Percentiles rank a stretch among this genome's conserved stretches.
phyloP scores from a whole-genome alignment of 2,888 invertebrate genomes.

The Erebia ligea region DNA sequence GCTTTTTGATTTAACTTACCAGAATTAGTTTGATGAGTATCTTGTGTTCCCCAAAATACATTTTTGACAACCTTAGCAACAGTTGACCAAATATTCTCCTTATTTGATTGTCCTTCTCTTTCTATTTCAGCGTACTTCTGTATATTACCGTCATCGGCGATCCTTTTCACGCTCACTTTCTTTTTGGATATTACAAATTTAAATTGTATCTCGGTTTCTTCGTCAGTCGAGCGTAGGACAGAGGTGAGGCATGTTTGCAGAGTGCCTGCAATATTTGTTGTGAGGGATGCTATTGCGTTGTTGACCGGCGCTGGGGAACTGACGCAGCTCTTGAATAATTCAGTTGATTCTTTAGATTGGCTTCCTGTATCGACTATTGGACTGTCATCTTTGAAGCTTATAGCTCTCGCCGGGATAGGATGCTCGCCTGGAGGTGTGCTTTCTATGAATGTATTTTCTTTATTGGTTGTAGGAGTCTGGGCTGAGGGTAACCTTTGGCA shows the following conservation, averaged over 20 bases:
- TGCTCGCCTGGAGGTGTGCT: slow-evolving; percentile 68
- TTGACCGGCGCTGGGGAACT: slow-evolving; percentile 57
- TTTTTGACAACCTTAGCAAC: slow-evolving; percentile 72
- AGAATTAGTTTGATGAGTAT: neutral
- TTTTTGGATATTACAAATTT: slow-evolving; percentile 76
- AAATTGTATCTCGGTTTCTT: slow-evolving; percentile 77
- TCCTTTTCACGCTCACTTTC: slow-evolving; percentile 66
- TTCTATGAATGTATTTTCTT: slow-evolving; percentile 52
- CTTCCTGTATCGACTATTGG: slow-evolving; percentile 58
- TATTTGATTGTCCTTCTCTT: slow-evolving; percentile 53
- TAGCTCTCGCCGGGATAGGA: slow-evolving; percentile 68
- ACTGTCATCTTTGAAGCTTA: slow-evolving; percentile 77
- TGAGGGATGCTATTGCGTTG: slow-evolving; percentile 65
- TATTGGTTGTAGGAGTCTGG: slow-evolving; percentile 59
- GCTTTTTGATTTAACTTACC: neutral
- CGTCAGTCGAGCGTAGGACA: slow-evolving; percentile 64
- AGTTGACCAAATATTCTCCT: slow-evolving; percentile 75
- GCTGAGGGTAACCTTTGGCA: slow-evolving; percentile 61
- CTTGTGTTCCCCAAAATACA: slow-evolving; percentile 72
- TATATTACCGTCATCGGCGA: slow-evolving; percentile 52
- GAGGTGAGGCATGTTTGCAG: slow-evolving; percentile 68
- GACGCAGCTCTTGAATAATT: slow-evolving; percentile 68
- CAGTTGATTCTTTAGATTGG: slow-evolving; percentile 65
- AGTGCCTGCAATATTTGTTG: slow-evolving; percentile 69
- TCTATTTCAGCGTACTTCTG: slow-evolving; percentile 54